Base-by-base conservation (phyloP, 1,140 invertebrate genomes). In the Drosophila prosaltans region DNA sequence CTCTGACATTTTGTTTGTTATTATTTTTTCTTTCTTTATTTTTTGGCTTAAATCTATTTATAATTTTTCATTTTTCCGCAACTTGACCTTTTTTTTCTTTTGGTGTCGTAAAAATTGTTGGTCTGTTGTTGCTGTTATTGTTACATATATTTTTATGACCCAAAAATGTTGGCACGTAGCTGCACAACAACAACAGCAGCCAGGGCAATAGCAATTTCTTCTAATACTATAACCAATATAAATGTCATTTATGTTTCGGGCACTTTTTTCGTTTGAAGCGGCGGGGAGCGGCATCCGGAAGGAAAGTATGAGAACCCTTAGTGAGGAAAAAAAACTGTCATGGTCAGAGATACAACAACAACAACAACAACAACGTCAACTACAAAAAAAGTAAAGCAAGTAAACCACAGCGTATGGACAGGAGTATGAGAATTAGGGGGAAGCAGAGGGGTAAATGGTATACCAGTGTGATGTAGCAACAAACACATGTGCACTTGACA, bases 161-260 rank as follows among this genome's bases (percentile, higher is more conserved):
- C 65, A 11, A 54, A 76, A 74, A 75, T 67, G 72, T 76, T 76
- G 65, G 72, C 74, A 76, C 74, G 74, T 76, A 69, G 51, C 36
- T 58, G 28, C 69, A 59, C 11, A 51, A 61, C 28, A 48, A 51
- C 45, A 24, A 30, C n/a, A 65, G 10, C 65, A 36, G 3, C 54
- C 59, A 60, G 58, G 66, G 48, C 59, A 63, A 66, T 55, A 64
- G 67, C 48, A 57, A 62, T 71, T 71, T 71, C 72, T 72, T 86
- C 79, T 79, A 86, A 86, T 82, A 86, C 83, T 71, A 81, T 82
- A 82, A 80, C 82, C 82, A 86, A 86, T 86, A 86, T 88, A 86
- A 86, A 86, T 86, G 82, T 86, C 82, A 86, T 86, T 86, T 86
- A 86, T 88, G 82, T 86, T 76, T 78, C 68, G 79, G 79, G 81